These are phyloP conservation scores for Xiphophorus birchmanni DNA, from an alignment of 2,797 vertebrate genomes.

Conservation along the genomic window DNA sequence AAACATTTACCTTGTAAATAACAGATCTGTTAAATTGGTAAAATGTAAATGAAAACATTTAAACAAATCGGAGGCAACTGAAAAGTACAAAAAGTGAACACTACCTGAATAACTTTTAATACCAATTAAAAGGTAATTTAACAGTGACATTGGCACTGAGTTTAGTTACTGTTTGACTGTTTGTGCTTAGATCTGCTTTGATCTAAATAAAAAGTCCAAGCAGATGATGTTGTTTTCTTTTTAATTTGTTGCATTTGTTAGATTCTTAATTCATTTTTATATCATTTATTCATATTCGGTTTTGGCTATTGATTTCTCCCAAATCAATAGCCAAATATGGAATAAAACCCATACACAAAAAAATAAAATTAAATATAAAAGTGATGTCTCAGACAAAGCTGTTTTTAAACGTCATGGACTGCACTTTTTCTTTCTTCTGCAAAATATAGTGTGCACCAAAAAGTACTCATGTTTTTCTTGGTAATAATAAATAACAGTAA, in stretches of 20 bases:
- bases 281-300: neutral
- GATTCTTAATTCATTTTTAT: neutral
- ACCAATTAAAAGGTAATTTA: neutral
- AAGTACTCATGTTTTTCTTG: neutral
- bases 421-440: neutral
- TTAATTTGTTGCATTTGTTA: neutral
- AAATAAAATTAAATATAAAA: neutral
- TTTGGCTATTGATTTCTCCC: neutral
- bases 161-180: neutral
- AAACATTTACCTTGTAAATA: neutral
- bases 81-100: neutral
- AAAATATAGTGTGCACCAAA: neutral
- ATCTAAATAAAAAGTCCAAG: neutral
- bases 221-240: neutral
- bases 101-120: neutral
- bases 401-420: neutral
- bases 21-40: neutral
- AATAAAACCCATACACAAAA: neutral
- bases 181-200: too few species aligned
- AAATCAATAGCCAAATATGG: neutral
- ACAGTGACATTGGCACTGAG: neutral
- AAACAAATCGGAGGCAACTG: neutral
- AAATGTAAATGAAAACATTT: neutral
- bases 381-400: neutral
- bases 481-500: neutral